These are phyloP conservation scores for Habroteleia sp. DNA, from an alignment of 2,888 invertebrate genomes.

Conservation along the genomic window DNA sequence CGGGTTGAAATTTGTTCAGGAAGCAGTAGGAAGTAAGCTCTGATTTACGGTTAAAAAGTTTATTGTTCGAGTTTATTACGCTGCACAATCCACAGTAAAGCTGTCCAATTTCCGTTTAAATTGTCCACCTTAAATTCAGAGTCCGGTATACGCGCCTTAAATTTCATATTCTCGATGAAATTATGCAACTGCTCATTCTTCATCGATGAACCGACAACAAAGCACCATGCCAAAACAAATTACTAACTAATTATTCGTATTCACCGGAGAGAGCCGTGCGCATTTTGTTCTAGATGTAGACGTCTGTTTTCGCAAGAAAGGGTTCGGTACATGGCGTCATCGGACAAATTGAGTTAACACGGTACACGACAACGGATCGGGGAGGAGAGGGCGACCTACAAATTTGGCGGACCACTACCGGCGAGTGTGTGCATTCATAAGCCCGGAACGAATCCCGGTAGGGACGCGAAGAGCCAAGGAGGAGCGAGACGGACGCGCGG, in stretches of 20 bases:
- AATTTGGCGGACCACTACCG: conserved; percentile 64
- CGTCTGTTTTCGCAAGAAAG: conserved; percentile 59
- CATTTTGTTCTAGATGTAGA: conserved; percentile 49
- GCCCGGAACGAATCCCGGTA: conserved; percentile 63
- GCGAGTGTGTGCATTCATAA: conserved; percentile 62
- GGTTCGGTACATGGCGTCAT: conserved; percentile 58
- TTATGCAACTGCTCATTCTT: too few relatives aligned
- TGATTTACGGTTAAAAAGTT: too few relatives aligned
- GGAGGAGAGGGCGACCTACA: conserved; percentile 49
- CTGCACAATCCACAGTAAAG: too few relatives aligned
- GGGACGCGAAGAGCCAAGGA: conserved; percentile 61
- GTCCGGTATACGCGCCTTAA: too few relatives aligned
- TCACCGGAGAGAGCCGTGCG: conserved; percentile 25
- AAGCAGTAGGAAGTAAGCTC: too few relatives aligned
- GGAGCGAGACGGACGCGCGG: conserved; percentile 32
- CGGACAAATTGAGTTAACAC: conserved; percentile 68
- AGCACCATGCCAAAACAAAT: conserved; percentile 11
- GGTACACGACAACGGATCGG: conserved; percentile 62
- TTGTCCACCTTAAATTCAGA: too few relatives aligned
- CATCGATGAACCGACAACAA: neutral
- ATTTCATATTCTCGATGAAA: too few relatives aligned
- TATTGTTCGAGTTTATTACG: too few relatives aligned
- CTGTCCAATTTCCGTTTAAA: too few relatives aligned
- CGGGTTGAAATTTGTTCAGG: too few relatives aligned
- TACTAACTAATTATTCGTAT: conserved; percentile 49